Conservation (phyloP, 2,888 invertebrate genomes). For the Bibio marci region DNA sequence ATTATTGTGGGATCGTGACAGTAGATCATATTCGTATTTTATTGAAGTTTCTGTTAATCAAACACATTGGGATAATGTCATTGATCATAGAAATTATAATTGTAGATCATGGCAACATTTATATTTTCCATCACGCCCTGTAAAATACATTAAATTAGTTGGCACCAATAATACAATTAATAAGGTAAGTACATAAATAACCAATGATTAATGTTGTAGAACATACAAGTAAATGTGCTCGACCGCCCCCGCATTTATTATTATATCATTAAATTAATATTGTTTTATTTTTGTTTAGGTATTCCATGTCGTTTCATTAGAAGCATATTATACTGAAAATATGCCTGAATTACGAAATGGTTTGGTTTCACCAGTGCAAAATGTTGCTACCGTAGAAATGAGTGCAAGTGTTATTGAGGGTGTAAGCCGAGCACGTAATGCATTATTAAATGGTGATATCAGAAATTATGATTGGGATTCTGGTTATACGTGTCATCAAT, state of each 20-base stretch:
- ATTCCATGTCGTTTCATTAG: constrained; percentile 86
- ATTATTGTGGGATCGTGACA: constrained; percentile 88
- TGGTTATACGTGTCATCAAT: constrained; percentile 94
- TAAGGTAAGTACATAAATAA: constrained; percentile 36
- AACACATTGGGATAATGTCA: constrained; percentile 83
- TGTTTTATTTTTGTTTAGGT: constrained; percentile 31
- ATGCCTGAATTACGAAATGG: constrained; percentile 60
- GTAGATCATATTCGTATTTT: constrained; percentile 38
- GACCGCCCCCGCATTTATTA: too few species aligned
- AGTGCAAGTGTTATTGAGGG: constrained; percentile 94
- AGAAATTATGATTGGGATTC: constrained; percentile 97
- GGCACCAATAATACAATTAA: constrained; percentile 94
- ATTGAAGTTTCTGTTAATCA: constrained; percentile 84
- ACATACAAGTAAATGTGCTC: too few species aligned
- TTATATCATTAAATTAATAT: too few species aligned
- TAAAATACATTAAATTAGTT: constrained; percentile 62
- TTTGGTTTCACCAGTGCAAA: constrained; percentile 63
- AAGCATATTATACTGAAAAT: constrained; percentile 69
- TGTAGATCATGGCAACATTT: constrained; percentile 96
- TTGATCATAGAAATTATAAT: constrained; percentile 81
- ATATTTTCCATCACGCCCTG: constrained; percentile 78
- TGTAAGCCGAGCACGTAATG: constrained; percentile 83
- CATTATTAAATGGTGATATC: constrained; percentile 87
- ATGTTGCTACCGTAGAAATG: constrained; percentile 80
- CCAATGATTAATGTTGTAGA: too few species aligned